phyloP scores from a whole-genome alignment of 2,797 vertebrate species.

The Bucorvus abyssinicus region DNA sequence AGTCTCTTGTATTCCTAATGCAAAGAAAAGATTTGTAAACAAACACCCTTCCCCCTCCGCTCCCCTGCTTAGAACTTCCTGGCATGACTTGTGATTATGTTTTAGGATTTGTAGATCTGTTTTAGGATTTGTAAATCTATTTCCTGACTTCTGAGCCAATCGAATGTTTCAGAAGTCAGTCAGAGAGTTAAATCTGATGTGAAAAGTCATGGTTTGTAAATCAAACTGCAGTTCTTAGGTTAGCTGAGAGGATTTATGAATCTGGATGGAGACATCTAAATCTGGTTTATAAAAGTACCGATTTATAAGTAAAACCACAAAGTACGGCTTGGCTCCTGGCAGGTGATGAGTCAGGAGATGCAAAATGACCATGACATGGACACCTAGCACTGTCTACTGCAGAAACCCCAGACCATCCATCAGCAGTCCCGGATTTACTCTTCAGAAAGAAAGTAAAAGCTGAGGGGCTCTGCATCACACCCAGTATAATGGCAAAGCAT shows the following conservation, averaged over 20 bases:
- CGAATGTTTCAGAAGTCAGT: slow-evolving; percentile 42
- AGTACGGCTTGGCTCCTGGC: not conserved
- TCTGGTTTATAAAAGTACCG: slow-evolving; percentile 45
- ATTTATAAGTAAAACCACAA: slow-evolving; percentile 23
- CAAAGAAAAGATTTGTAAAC: slow-evolving; percentile 28
- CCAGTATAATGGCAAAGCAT: fast-evolving
- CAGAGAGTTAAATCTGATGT: slow-evolving; percentile 55
- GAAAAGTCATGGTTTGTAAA: slow-evolving; percentile 57
- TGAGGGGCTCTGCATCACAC: not conserved
- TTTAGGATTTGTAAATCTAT: slow-evolving; percentile 61
- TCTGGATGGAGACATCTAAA: slow-evolving; percentile 41
- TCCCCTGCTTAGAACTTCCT: not conserved
- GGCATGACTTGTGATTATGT: slow-evolving; percentile 9
- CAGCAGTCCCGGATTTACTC: not conserved
- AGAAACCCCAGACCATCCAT: not conserved
- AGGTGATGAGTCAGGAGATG: not conserved
- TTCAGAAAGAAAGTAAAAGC: not conserved
- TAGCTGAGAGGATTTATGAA: slow-evolving; percentile 60
- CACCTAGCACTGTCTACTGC: fast-evolving
- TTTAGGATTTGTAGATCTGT: slow-evolving; percentile 51
- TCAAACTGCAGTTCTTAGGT: slow-evolving; percentile 43
- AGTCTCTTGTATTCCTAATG: not conserved
- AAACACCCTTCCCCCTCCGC: not conserved
- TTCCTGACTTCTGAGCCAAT: slow-evolving; percentile 53
- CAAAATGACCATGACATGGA: not conserved